Percentiles rank a stretch among this genome's conserved stretches.
These are phyloP conservation scores for Diaphora mendica DNA, from an alignment of 2,888 invertebrate species.

Conservation along the genomic window DNA sequence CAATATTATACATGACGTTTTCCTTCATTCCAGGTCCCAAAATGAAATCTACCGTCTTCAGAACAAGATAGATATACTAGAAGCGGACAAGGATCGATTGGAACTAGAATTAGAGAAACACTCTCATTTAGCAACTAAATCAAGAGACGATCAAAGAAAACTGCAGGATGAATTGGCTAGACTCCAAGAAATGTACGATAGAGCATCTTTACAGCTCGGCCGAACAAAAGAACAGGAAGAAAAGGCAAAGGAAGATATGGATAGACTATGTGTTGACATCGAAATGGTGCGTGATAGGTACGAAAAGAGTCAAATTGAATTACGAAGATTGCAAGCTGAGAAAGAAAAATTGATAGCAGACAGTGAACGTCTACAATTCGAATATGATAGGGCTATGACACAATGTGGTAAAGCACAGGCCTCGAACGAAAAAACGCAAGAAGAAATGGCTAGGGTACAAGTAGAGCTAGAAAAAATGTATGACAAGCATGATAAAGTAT, in stretches of 20 bases:
- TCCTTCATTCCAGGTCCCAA: constrained; percentile 89
- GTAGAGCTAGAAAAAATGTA: constrained; percentile 96
- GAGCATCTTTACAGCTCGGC: constrained; percentile 93
- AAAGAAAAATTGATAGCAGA: constrained; percentile 95
- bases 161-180: constrained; percentile 94
- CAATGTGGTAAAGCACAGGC: constrained; percentile 94
- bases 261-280: constrained; percentile 91
- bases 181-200: constrained; percentile 95
- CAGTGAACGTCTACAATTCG: constrained; percentile 93
- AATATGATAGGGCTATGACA: constrained; percentile 94
- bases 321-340: constrained; percentile 93
- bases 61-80: constrained; percentile 94
- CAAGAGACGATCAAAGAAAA: constrained; percentile 94
- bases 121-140: constrained; percentile 91
- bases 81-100: constrained; percentile 94
- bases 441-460: constrained; percentile 94
- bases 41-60: constrained; percentile 96
- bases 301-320: constrained; percentile 94
- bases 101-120: constrained; percentile 95
- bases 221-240: constrained; percentile 96
- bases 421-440: constrained; percentile 95
- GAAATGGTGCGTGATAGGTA: constrained; percentile 96
- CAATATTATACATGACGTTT: constrained; percentile 19
- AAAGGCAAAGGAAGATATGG: constrained; percentile 94
- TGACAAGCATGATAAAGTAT: constrained; percentile 95